A percentile compares a stretch with the other conserved stretches of the same genome.
Evolutionary conservation across 2,113 vertebrate species (phyloP).

Genomic region (Toxotes chatareus): DNA sequence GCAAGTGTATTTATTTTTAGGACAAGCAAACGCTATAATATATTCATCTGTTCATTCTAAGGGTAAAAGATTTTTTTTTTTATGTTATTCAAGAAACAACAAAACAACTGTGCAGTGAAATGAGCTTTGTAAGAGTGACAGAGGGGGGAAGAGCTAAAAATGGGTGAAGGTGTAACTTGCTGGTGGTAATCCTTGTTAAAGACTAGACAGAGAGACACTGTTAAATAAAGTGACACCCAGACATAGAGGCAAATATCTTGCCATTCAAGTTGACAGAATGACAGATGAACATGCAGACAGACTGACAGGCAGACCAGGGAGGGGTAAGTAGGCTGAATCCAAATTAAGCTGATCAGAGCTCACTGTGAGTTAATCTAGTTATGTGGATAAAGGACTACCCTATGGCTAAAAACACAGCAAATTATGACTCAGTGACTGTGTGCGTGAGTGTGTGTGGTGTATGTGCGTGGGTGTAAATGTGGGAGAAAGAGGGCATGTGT

Average conservation of each 20-base stretch:
- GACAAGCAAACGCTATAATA: constrained; percentile 14
- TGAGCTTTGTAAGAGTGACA: not conserved
- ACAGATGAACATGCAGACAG: constrained; percentile 57
- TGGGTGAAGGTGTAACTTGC: constrained; percentile 5
- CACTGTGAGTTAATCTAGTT: constrained; percentile 80
- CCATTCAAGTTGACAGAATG: constrained; percentile 50
- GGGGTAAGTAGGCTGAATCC: constrained; percentile 72
- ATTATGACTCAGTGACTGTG: constrained; percentile 58
- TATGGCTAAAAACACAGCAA: constrained; percentile 75
- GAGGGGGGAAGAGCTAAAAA: constrained; percentile 4
- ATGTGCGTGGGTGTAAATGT: constrained; percentile 18
- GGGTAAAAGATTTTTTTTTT: not conserved
- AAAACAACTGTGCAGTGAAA: constrained; percentile 22
- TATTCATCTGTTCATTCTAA: constrained; percentile 43
- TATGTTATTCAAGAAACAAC: constrained; percentile 18
- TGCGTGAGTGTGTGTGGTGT: constrained; percentile 8
- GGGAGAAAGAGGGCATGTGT: constrained; percentile 15
- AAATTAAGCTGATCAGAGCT: constrained; percentile 80
- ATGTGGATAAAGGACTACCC: constrained; percentile 80
- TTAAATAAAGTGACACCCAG: constrained; percentile 37
- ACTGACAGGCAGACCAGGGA: constrained; percentile 55
- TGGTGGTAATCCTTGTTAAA: constrained; percentile 35
- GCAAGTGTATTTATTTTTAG: constrained; percentile 16
- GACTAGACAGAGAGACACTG: constrained; percentile 27
- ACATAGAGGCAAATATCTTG: constrained; percentile 17